Percentiles rank a stretch among this genome's conserved stretches.
Evolutionary conservation across 2,113 vertebrate species (phyloP).

Genomic region (Origma solitaria): DNA sequence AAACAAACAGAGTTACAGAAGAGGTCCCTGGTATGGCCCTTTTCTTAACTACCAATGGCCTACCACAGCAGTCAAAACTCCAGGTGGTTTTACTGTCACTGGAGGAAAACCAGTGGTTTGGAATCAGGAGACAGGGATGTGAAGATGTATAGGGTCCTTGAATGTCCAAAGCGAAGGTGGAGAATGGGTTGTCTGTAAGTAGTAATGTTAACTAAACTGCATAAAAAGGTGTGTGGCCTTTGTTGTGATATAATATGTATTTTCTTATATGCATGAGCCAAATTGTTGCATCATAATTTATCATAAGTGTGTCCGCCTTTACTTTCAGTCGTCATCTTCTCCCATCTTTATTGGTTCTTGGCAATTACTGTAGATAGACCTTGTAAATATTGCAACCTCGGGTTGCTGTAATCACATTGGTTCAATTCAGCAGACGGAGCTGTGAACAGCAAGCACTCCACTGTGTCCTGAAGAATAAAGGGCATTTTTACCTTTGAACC

Average conservation of each 20-base stretch:
- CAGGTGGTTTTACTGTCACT: constrained; percentile 46
- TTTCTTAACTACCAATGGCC: constrained; percentile 48
- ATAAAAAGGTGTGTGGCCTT: constrained; percentile 81
- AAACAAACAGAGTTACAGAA: constrained; percentile 45
- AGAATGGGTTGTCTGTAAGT: constrained; percentile 78
- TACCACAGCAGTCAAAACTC: constrained; percentile 36
- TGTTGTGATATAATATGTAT: constrained; percentile 81
- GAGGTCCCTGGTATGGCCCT: constrained; percentile 25
- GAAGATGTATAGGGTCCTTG: constrained; percentile 58
- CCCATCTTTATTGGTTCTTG: constrained; percentile 71
- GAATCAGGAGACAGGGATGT: constrained; percentile 68
- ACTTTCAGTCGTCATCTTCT: constrained; percentile 72
- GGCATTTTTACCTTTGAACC: constrained; percentile 80
- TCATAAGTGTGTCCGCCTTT: constrained; percentile 72
- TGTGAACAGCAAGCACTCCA: constrained; percentile 62
- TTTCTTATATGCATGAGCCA: constrained; percentile 86
- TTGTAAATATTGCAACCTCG: constrained; percentile 75
- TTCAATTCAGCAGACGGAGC: constrained; percentile 67
- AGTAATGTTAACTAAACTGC: constrained; percentile 77
- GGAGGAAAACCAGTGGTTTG: constrained; percentile 58
- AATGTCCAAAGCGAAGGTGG: constrained; percentile 68
- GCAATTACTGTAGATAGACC: constrained; percentile 78
- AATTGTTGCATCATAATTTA: constrained; percentile 77
- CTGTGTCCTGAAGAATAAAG: constrained; percentile 68
- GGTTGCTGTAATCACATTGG: constrained; percentile 69